Evolutionary conservation across 2,888 invertebrate genomes (phyloP).

Genomic region (Litoditis marina): DNA sequence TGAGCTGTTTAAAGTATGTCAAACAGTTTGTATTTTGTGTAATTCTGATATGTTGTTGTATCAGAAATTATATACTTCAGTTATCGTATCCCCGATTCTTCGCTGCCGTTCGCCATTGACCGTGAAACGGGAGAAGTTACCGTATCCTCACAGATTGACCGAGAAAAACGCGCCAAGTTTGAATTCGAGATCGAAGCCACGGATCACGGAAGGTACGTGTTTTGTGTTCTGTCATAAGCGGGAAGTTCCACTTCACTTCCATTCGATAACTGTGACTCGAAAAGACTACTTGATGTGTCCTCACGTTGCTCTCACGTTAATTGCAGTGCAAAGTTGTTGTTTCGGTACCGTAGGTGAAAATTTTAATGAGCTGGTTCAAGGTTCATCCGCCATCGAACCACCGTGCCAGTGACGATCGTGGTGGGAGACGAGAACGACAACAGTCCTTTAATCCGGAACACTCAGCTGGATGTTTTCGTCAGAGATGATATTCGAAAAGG

Average conservation of each 20-base stretch:
- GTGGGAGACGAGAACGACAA: constrained; percentile 91
- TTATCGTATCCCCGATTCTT: neutral
- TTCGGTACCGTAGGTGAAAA: too few relatives aligned
- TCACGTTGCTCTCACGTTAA: too few relatives aligned
- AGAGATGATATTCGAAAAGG: constrained; percentile 14
- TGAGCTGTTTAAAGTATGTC: too few relatives aligned
- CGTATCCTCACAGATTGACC: constrained; percentile 80
- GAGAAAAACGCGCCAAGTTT: constrained; percentile 84
- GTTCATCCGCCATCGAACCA: constrained; percentile 77
- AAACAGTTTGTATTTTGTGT: constrained; percentile 5
- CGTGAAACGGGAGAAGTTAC: constrained; percentile 82
- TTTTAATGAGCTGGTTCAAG: constrained; percentile 57
- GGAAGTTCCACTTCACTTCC: too few relatives aligned
- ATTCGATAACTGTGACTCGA: too few relatives aligned
- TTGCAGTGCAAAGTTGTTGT: too few relatives aligned
- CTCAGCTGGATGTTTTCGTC: constrained; percentile 37
- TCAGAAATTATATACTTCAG: too few relatives aligned
- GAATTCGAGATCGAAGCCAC: constrained; percentile 83
- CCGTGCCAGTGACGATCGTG: constrained; percentile 85
- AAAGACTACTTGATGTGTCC: too few relatives aligned
- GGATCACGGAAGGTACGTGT: constrained; percentile 72
- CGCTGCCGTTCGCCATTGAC: constrained; percentile 78
- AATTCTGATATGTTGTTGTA: too few relatives aligned
- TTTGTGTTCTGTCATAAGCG: too few relatives aligned
- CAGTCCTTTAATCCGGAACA: constrained; percentile 70